phyloP scores from a whole-genome alignment of 2,888 invertebrate genomes.

The Apomyelois bistriatella region DNA sequence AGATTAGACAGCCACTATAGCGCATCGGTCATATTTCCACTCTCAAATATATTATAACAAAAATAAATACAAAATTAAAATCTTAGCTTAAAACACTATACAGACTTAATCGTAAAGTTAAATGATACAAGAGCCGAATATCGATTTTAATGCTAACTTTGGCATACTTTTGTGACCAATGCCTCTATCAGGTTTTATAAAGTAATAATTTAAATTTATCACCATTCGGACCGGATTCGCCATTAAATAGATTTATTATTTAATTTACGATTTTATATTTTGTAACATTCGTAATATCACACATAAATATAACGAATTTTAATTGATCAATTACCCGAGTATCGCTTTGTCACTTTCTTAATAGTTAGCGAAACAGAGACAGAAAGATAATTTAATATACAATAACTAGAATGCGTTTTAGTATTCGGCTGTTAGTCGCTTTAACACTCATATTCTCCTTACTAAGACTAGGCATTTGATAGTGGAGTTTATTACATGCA shows the following conservation, averaged over 20 bases:
- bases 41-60: background rate
- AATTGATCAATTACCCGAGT: no score
- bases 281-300: no score
- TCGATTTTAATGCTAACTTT: constrained; percentile 55
- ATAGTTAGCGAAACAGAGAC: no score
- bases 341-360: no score
- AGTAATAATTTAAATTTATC: background rate
- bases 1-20: constrained; percentile 3
- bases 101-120: constrained; percentile 14
- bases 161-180: constrained; percentile 67
- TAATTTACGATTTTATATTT: background rate
- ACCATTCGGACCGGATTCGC: background rate
- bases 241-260: background rate
- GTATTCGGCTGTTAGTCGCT: background rate
- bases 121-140: constrained; percentile 24
- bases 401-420: no score
- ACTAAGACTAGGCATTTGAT: constrained; percentile 44
- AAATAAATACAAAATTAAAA: constrained; percentile 14
- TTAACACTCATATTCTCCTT: background rate
- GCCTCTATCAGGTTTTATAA: constrained; percentile 24
- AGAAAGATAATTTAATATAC: no score
- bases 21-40: background rate
- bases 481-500: constrained; percentile 47
- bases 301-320: no score
- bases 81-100: constrained; percentile 17